Percentiles rank a stretch among this genome's conserved stretches.
Conservation (phyloP, 1,140 invertebrate genomes). For the Magallana angulata region DNA sequence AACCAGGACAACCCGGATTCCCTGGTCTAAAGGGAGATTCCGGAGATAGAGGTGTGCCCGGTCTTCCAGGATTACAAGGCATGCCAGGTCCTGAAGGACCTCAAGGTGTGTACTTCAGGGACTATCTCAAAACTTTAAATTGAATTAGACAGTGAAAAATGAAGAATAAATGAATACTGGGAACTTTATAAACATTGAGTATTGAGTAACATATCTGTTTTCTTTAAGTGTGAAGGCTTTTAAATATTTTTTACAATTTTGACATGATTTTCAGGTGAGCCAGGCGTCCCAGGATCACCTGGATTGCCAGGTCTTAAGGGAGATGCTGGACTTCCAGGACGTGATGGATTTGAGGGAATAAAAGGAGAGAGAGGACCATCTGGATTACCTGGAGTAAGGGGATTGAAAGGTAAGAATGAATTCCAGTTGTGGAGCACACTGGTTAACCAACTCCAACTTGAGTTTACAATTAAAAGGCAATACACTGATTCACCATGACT, state of each 20-base stretch:
- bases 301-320: constrained; percentile 51
- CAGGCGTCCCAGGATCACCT: constrained; percentile 46
- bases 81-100: constrained; percentile 66
- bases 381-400: constrained; percentile 50
- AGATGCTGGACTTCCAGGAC: constrained; percentile 43
- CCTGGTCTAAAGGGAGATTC: constrained; percentile 60
- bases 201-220: background rate
- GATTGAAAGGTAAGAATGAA: constrained; percentile 52
- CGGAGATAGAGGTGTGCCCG: constrained; percentile 52
- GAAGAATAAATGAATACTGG: background rate
- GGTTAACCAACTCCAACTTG: too few relatives aligned
- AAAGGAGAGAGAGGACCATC: constrained; percentile 44
- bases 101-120: constrained; percentile 60
- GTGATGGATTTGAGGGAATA: constrained; percentile 8
- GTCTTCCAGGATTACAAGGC: constrained; percentile 62
- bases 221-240: background rate
- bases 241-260: background rate
- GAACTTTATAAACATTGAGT: too few relatives aligned
- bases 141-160: background rate
- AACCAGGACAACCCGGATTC: constrained; percentile 55
- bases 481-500: too few relatives aligned
- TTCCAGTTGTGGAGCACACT: background rate
- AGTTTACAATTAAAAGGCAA: too few relatives aligned
- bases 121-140: constrained; percentile 15
- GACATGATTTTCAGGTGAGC: constrained; percentile 43